Percentiles rank a stretch among this genome's conserved stretches.
Conservation (phyloP, 2,113 vertebrate species). For the Xiphophorus hellerii region DNA sequence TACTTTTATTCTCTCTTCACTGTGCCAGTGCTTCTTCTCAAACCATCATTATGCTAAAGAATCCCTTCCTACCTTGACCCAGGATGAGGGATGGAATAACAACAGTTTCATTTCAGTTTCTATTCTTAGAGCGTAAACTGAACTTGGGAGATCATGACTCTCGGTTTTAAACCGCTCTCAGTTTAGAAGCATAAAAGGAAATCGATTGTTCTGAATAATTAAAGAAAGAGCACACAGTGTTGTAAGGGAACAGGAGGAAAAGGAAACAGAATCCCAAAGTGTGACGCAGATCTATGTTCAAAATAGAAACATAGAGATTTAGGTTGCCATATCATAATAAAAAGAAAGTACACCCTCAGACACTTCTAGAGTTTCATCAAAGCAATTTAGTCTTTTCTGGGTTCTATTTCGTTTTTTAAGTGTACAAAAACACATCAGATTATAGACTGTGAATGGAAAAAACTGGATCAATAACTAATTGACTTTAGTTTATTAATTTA, state of each 20-base stretch:
- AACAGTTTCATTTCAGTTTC: constrained; percentile 25
- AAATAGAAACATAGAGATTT: constrained; percentile 1
- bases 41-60: constrained; percentile 36
- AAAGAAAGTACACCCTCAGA: no score
- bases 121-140: constrained; percentile 44
- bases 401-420: not conserved
- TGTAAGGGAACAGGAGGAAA: not conserved
- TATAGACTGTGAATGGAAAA: no score
- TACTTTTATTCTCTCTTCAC: constrained; percentile 11
- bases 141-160: constrained; percentile 17
- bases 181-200: constrained; percentile 19
- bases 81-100: constrained; percentile 1
- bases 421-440: not conserved
- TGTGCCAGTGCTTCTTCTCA: constrained; percentile 12
- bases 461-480: no score
- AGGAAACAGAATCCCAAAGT: not conserved
- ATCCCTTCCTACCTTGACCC: not conserved
- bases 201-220: constrained; percentile 58
- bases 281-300: constrained; percentile 6
- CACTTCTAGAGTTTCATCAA: not conserved
- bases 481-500: no score
- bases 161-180: constrained; percentile 36
- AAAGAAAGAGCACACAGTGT: constrained; percentile 8
- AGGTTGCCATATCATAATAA: no score
- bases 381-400: not conserved